phyloP scores from a whole-genome alignment of 2,797 vertebrate genomes.

The Pterois miles region DNA sequence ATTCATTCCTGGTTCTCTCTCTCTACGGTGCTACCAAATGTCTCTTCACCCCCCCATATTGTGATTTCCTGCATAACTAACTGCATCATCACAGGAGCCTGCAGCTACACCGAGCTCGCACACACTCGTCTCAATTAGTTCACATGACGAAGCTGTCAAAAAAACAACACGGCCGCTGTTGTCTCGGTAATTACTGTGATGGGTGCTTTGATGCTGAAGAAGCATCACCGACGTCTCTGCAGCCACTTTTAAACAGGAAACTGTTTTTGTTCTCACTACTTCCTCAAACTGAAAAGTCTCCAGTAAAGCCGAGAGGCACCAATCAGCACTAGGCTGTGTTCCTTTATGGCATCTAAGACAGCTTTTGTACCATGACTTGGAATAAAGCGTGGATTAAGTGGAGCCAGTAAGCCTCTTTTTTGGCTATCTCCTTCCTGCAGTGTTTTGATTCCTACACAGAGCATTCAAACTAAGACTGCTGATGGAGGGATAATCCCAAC shows the following conservation, averaged over 20 bases:
- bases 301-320: slow-evolving; percentile 20
- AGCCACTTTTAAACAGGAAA: slow-evolving; percentile 15
- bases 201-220: slow-evolving; percentile 35
- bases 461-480: slow-evolving; percentile 49
- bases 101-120: slow-evolving; percentile 17
- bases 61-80: slow-evolving; percentile 43
- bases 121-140: slow-evolving; percentile 59
- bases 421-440: slow-evolving; percentile 56
- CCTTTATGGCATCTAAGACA: slow-evolving; percentile 47
- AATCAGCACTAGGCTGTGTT: slow-evolving; percentile 36
- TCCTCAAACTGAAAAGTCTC: slow-evolving; percentile 14
- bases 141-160: slow-evolving; percentile 46
- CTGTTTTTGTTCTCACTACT: background rate
- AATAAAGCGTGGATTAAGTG: slow-evolving; percentile 71
- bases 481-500: slow-evolving; percentile 64
- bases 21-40: slow-evolving; percentile 6
- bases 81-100: slow-evolving; percentile 46
- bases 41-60: slow-evolving; percentile 20
- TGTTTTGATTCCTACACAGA: slow-evolving; percentile 53
- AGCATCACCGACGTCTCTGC: slow-evolving; percentile 12
- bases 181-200: slow-evolving; percentile 58
- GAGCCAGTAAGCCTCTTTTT: slow-evolving; percentile 66
- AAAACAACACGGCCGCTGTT: slow-evolving; percentile 46
- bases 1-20: background rate
- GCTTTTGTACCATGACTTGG: slow-evolving; percentile 51